phyloP scores from a whole-genome alignment of 2,888 invertebrate genomes.

The Oligia strigilis region DNA sequence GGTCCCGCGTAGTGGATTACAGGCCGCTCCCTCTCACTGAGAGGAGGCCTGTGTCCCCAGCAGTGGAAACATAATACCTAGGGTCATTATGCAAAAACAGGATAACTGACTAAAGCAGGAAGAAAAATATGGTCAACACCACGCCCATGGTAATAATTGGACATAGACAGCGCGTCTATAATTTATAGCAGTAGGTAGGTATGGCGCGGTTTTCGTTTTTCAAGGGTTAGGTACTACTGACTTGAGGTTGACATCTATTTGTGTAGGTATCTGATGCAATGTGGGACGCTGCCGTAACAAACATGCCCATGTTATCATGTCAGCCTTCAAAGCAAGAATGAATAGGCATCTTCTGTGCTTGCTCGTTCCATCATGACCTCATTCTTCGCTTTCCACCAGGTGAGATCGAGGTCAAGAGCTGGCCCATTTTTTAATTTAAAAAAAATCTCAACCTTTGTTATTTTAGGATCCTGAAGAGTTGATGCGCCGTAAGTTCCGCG shows the following conservation, averaged over 20 bases:
- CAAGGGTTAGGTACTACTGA: not conserved
- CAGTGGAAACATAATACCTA: too few relatives aligned
- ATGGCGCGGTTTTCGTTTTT: not conserved
- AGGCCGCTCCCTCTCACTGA: too few relatives aligned
- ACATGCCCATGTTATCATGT: too few relatives aligned
- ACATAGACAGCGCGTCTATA: not conserved
- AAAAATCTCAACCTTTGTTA: not conserved
- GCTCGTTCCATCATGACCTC: too few relatives aligned
- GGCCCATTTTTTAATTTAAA: too few relatives aligned
- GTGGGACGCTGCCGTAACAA: not conserved
- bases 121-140: not conserved
- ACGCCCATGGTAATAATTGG: not conserved
- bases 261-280: not conserved
- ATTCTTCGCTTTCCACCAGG: too few relatives aligned
- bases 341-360: too few relatives aligned
- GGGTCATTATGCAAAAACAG: too few relatives aligned
- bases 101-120: not conserved
- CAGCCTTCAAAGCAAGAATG: too few relatives aligned
- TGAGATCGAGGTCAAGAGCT: too few relatives aligned
- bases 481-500: constrained; percentile 83
- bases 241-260: not conserved
- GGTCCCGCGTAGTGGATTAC: not conserved
- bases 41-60: too few relatives aligned
- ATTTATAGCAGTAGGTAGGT: not conserved
- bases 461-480: constrained; percentile 81